Base-by-base conservation (phyloP, 37 sponge, comb jelly and placozoan species). In the Oscarella lobularis region DNA sequence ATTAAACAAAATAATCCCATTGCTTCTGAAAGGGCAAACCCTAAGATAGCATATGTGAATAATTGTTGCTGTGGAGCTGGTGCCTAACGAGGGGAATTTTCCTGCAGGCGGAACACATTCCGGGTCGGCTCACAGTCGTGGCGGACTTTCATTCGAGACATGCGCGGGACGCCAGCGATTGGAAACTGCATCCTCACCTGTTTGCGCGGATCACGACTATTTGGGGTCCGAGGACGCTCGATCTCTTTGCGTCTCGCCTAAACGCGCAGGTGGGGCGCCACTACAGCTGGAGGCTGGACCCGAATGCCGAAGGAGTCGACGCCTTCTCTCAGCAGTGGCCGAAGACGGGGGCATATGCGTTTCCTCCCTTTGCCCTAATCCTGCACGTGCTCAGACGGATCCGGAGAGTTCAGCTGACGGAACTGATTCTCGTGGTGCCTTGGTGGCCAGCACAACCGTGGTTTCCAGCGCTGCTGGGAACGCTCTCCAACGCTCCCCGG, bases 281-380 rank as follows among this genome's bases (percentile, higher is more conserved):
- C 36, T 37, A 41, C 55, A 85, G 81, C 37, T 84, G 80, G 80
- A 70, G 80, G 1, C 81, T 77, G 33, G 85, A 85, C n/a, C 85
- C 77, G 31, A 72, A 29, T 2, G 74, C 86, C 0, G 33, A 74
- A 36, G 78, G 55, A 29, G 78, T 78, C n/a, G 86, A 85, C 41
- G 81, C 78, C 2, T 66, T 85, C 31, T 3, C 30, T 9, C 3
- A 74, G 1, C 0, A 2, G 1, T 85, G 81, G 86, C 39, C 9
- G 54, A 69, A 72, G 0, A 6, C 35, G 41, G 39, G 3, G 0
- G 78, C 70, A 0, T 85, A 85, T 60, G 81, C 86, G 0, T 85
- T 85, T 33, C 86, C 86, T 35, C 86, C 81, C 35, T 85, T 85
- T 33, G 20, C 20, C 55, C 68, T 85, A 38, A 72, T 85, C 31